These are phyloP conservation scores for Drosophila athabasca DNA, from an alignment of 1,140 invertebrate genomes.

Conservation along the genomic window DNA sequence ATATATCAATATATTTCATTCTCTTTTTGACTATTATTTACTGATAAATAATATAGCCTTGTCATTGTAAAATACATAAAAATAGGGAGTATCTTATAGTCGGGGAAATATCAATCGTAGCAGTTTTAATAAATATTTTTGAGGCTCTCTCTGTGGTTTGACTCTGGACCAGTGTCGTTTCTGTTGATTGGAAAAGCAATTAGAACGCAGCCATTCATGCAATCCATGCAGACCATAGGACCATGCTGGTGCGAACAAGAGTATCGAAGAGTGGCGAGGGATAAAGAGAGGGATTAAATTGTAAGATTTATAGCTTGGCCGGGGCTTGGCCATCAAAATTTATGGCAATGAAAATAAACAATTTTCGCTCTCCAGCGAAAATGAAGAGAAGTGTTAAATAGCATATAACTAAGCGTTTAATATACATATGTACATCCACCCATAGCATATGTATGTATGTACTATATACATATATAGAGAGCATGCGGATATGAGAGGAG, in stretches of 20 bases:
- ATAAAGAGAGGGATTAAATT: conserved; percentile 26
- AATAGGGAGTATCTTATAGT: no score
- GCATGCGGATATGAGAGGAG: conserved; percentile 45
- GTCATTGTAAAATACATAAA: no score
- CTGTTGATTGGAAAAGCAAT: conserved; percentile 48
- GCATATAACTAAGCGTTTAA: conserved; percentile 53
- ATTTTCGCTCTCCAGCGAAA: conserved; percentile 54
- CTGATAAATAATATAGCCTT: no score
- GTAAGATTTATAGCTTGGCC: conserved; percentile 57
- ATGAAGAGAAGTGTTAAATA: conserved; percentile 66
- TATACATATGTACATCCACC: conserved; percentile 29
- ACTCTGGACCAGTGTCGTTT: neutral
- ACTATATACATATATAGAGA: neutral
- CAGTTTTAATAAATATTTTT: neutral
- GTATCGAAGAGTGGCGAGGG: neutral
- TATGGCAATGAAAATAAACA: conserved; percentile 74
- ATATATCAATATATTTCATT: no score
- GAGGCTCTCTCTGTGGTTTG: no score
- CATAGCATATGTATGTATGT: no score
- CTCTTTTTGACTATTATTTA: no score
- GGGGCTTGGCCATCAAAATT: conserved; percentile 63
- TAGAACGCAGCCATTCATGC: conserved; percentile 27
- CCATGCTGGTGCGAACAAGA: neutral
- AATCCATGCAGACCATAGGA: neutral
- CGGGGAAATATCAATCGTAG: no score